phyloP scores from a whole-genome alignment of 1,140 invertebrate genomes.

The Pomphorhynchus laevis region DNA sequence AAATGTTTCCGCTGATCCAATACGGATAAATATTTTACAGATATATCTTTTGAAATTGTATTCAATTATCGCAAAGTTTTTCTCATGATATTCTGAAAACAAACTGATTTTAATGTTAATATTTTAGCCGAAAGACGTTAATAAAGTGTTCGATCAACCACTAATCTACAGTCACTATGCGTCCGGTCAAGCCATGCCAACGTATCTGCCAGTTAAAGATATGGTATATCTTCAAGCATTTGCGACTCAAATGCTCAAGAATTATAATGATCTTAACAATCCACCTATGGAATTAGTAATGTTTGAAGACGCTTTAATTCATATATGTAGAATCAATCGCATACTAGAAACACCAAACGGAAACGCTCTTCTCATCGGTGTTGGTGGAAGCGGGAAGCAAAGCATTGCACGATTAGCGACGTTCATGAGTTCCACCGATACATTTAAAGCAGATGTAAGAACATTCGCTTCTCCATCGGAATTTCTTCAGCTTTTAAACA shows the following conservation, averaged over 20 bases:
- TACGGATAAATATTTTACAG: too few species aligned
- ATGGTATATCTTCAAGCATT: not conserved
- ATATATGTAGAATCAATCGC: not conserved
- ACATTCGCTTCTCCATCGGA: not conserved
- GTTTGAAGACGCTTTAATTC: not conserved
- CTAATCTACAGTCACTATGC: not conserved
- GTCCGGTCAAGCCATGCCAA: not conserved
- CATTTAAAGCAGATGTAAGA: not conserved
- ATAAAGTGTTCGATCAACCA: not conserved
- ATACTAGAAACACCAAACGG: not conserved
- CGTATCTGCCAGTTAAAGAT: not conserved
- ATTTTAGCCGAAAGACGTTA: not conserved
- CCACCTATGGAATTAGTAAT: not conserved
- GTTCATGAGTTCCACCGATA: not conserved
- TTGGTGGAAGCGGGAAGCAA: not conserved
- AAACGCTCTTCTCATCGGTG: not conserved
- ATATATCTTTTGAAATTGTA: too few species aligned
- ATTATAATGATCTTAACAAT: not conserved
- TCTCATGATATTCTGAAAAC: too few species aligned
- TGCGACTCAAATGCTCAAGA: not conserved
- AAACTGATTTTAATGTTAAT: too few species aligned
- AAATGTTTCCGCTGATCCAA: too few species aligned
- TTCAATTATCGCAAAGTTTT: too few species aligned
- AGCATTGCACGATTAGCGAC: not conserved
- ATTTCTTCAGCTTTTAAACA: not conserved